Percentiles rank a stretch among this genome's conserved stretches.
Evolutionary conservation across 2,797 vertebrate species (phyloP).

Genomic region (Steatocranus sp.): DNA sequence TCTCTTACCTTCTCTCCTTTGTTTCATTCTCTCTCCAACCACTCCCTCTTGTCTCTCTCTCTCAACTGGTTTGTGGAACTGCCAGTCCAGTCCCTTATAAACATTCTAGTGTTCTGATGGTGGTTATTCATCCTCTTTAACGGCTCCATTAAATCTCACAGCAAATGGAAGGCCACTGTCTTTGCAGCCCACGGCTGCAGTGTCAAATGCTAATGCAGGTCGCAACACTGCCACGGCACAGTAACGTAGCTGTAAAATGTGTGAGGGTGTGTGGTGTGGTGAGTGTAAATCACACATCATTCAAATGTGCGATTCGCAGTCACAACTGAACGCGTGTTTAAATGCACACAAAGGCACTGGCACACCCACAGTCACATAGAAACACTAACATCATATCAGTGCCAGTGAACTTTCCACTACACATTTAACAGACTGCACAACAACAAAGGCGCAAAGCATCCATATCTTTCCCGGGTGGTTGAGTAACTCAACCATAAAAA

Average conservation of each 20-base stretch:
- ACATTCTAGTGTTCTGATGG: constrained; percentile 31
- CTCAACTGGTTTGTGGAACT: constrained; percentile 18
- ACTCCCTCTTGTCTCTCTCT: constrained; percentile 25
- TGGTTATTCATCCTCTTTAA: constrained; percentile 37
- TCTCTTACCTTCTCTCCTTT: neutral
- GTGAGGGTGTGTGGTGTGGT: constrained; percentile 11
- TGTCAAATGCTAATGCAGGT: constrained; percentile 24
- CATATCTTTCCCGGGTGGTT: constrained; percentile 13
- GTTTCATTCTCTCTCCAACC: constrained; percentile 35
- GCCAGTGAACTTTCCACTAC: neutral
- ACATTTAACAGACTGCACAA: constrained; percentile 1
- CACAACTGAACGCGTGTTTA: neutral
- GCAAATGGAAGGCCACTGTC: neutral
- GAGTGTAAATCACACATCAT: constrained; percentile 19
- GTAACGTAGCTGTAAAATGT: constrained; percentile 13
- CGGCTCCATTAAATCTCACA: constrained; percentile 29
- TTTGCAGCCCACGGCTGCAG: constrained; percentile 13
- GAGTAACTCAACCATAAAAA: constrained; percentile 34
- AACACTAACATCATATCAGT: neutral
- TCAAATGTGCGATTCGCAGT: neutral
- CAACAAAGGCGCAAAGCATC: constrained; percentile 12
- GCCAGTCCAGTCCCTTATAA: constrained; percentile 35
- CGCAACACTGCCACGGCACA: neutral
- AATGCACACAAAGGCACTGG: neutral
- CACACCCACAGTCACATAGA: neutral